Conservation (phyloP, 1,140 invertebrate species). For the Daktulosphaira vitifoliae region DNA sequence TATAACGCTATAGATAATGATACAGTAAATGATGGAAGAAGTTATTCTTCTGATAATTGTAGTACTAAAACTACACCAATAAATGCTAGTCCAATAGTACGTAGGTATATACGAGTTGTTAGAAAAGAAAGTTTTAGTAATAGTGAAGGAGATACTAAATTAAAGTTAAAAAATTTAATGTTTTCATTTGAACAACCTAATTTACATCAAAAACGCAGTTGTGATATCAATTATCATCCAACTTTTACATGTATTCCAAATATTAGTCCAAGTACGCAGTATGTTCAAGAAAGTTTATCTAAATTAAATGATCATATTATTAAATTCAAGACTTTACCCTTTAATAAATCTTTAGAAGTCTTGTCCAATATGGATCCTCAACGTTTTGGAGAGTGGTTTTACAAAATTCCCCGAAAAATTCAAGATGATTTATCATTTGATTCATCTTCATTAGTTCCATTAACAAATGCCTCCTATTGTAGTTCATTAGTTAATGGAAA, state of each 20-base stretch:
- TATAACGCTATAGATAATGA: neutral
- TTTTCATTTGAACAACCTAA: constrained; percentile 14
- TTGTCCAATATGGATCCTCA: neutral
- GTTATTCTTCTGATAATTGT: neutral
- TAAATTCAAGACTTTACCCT: neutral
- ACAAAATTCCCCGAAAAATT: constrained; percentile 15
- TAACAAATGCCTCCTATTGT: neutral
- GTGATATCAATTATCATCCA: neutral
- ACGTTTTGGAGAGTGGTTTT: constrained; percentile 13
- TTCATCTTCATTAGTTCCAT: neutral
- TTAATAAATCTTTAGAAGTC: neutral
- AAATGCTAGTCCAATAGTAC: neutral
- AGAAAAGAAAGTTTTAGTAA: constrained; percentile 6
- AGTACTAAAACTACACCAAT: neutral
- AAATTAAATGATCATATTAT: neutral
- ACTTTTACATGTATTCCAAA: neutral
- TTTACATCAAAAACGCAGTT: neutral
- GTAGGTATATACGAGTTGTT: neutral
- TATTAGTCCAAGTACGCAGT: neutral
- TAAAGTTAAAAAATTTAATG: neutral
- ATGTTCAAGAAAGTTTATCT: neutral
- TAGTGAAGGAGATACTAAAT: neutral
- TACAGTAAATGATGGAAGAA: neutral
- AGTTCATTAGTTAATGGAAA: no score
- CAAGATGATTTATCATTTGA: constrained; percentile 10